phyloP scores from a whole-genome alignment of 2,113 vertebrate genomes.

The Odontophorus gujanensis region DNA sequence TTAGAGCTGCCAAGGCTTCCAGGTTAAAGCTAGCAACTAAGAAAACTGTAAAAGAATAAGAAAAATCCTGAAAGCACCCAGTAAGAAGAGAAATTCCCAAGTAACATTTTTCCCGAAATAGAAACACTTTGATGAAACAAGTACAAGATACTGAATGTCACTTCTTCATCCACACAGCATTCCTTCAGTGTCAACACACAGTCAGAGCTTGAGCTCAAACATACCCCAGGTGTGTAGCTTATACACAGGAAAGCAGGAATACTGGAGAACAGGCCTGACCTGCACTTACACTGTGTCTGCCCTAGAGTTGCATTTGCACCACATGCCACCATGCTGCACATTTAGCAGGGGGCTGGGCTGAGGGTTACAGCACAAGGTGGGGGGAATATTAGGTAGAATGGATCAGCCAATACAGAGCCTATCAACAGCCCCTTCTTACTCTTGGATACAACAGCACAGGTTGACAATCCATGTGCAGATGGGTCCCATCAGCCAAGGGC shows the following conservation, averaged over 20 bases:
- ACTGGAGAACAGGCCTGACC: background rate
- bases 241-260: background rate
- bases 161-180: background rate
- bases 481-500: background rate
- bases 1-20: background rate
- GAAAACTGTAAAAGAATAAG: background rate
- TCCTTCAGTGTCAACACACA: background rate
- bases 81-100: background rate
- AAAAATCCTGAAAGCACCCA: background rate
- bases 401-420: background rate
- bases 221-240: background rate
- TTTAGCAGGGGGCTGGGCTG: background rate
- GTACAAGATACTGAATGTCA: background rate
- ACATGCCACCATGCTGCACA: background rate
- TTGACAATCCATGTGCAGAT: background rate
- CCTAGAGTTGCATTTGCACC: background rate
- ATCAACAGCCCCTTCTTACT: no score
- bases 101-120: background rate
- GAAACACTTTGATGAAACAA: conserved; percentile 17
- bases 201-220: background rate
- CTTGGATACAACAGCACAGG: accelerated
- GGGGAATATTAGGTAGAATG: background rate
- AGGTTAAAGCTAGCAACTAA: background rate
- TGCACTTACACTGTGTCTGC: background rate
- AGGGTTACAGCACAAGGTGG: background rate